phyloP scores from a whole-genome alignment of 2,797 vertebrate genomes.

The Pipistrellus pygmaeus region DNA sequence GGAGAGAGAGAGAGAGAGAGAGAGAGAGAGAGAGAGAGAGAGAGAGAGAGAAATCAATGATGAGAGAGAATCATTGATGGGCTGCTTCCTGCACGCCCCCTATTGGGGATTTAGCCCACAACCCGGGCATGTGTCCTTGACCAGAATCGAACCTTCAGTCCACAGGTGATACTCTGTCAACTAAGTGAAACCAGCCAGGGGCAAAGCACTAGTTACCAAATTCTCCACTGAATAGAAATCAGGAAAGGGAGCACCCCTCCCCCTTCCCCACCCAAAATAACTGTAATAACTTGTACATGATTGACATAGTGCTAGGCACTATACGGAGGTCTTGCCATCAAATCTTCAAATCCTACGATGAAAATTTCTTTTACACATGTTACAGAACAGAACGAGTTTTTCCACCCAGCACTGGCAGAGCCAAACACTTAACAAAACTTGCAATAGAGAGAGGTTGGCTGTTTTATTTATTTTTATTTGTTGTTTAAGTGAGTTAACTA shows the following conservation, averaged over 20 bases:
- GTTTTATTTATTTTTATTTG: not conserved
- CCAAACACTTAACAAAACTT: not conserved
- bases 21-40: too few relatives aligned
- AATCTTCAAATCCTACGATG: not conserved
- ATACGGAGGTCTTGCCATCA: slow-evolving; percentile 5
- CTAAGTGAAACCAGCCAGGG: too few relatives aligned
- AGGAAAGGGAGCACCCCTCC: not conserved
- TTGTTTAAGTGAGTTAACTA: not conserved
- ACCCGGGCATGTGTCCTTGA: too few relatives aligned
- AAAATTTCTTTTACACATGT: slow-evolving; percentile 28
- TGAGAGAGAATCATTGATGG: too few relatives aligned
- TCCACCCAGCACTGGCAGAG: not conserved
- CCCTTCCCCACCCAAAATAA: not conserved
- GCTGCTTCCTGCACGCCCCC: too few relatives aligned
- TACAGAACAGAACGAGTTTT: not conserved
- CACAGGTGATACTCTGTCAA: too few relatives aligned
- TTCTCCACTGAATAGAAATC: slow-evolving; percentile 1
- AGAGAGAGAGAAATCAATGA: too few relatives aligned
- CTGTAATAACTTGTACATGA: not conserved
- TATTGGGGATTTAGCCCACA: too few relatives aligned
- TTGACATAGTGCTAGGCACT: not conserved
- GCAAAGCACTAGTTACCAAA: not conserved
- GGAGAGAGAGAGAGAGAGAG: too few relatives aligned
- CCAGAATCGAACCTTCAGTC: too few relatives aligned
- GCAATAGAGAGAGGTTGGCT: not conserved